Evolutionary conservation across 2,113 vertebrate genomes (phyloP), one percentile per base, ranked within the genome.

Genomic region (Entosphenus tridentatus): DNA sequence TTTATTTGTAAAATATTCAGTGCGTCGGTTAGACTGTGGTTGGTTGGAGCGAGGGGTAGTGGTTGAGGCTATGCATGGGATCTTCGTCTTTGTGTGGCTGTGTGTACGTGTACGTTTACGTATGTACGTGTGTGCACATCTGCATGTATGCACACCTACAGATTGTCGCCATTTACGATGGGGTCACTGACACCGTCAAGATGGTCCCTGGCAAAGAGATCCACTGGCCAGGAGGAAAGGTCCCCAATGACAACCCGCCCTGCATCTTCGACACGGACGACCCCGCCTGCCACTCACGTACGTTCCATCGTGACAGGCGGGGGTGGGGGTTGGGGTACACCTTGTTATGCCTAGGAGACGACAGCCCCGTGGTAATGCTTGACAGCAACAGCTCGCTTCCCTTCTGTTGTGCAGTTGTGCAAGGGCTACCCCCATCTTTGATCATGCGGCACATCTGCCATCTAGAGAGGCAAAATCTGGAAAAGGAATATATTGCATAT

Each of bases 241-340:
- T 84, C 2, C 89, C 88, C 5, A 74, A 72, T 0, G 87, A 95
- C 1, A 68, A 85, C 16, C 89, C 88, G 0, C 74, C 80, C 11
- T 95, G 88, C 0, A 88, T 87, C 69, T 95, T 93, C 12, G 84
- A 87, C 70, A 84, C 84, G 2, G 80, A 81, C 56, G 73, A 83
- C 13, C 83, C 83, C 0, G 75, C 76, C 67, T 92, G 88, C 72
- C 77, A 73, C 55, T 79, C 82, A 74, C 82, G 89, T 93, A 73
- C 71, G 57, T 9, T 10, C 56, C 2, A 21, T 2, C 16, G 14
- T 9, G 21, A 18, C 68, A 2, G 12, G 39, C 6, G 39, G 39
- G 39, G 18, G 18, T 21, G 18, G 18, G 18, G 39, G 39, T 39
- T 39, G 4, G 39, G 39, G 39, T 39, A 39, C 39, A 4, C 39